Evolutionary conservation across 2,888 invertebrate species (phyloP).

Genomic region (Trisateles emortualis): DNA sequence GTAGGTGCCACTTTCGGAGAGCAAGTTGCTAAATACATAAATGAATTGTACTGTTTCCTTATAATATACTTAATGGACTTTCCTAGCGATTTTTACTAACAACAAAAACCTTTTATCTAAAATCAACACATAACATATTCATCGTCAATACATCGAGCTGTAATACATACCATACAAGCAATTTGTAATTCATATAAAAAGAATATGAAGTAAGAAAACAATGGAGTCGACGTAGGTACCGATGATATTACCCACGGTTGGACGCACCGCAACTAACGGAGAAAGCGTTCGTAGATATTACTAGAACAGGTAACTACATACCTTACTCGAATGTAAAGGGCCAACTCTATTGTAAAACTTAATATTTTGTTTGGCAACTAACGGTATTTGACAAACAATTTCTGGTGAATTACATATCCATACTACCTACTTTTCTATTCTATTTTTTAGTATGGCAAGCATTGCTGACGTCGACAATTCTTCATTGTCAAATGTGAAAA

Average conservation of each 20-base stretch:
- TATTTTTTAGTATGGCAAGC: too few relatives aligned
- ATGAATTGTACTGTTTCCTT: too few relatives aligned
- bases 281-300: conserved; percentile 62
- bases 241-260: conserved; percentile 68
- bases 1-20: too few relatives aligned
- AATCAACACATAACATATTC: conserved; percentile 10
- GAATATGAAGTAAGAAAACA: conserved; percentile 59
- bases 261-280: conserved; percentile 63
- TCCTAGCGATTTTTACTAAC: too few relatives aligned
- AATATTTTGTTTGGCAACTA: background rate
- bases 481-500: too few relatives aligned
- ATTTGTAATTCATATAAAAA: conserved; percentile 53
- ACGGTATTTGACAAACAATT: too few relatives aligned
- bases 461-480: too few relatives aligned
- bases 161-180: conserved; percentile 17
- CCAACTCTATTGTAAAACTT: conserved; percentile 8
- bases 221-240: conserved; percentile 60
- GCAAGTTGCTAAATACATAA: too few relatives aligned
- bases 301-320: conserved; percentile 21
- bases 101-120: conserved; percentile 2
- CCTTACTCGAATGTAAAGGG: conserved; percentile 23
- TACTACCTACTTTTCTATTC: too few relatives aligned
- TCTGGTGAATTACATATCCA: too few relatives aligned
- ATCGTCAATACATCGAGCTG: too few relatives aligned
- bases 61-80: too few relatives aligned